A percentile compares a stretch with the other conserved stretches of the same genome.
phyloP scores from a whole-genome alignment of 1,140 invertebrate species.

The Teleogryllus occipitalis region DNA sequence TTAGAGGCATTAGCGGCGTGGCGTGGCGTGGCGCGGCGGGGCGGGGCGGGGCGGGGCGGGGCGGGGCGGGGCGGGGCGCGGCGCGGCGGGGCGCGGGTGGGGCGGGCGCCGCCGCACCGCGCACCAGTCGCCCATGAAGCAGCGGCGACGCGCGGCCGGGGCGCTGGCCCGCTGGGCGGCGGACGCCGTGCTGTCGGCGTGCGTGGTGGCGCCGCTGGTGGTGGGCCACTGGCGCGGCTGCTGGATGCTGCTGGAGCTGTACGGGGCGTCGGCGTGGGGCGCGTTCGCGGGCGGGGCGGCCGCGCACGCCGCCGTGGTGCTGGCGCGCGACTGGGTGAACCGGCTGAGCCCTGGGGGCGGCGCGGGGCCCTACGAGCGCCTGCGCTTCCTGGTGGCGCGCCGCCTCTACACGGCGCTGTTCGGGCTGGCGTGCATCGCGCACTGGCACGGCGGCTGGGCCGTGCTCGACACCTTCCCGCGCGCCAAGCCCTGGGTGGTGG shows the following conservation, averaged over 20 bases:
- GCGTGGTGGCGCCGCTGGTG: constrained; percentile 62
- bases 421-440: constrained; percentile 69
- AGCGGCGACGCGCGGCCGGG: too few relatives aligned
- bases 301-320: constrained; percentile 59
- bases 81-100: too few relatives aligned
- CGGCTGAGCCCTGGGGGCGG: background rate
- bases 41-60: too few relatives aligned
- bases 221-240: constrained; percentile 79
- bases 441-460: constrained; percentile 74
- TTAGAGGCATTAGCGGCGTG: too few relatives aligned
- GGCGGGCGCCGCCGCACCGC: too few relatives aligned
- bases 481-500: constrained; percentile 43
- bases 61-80: too few relatives aligned
- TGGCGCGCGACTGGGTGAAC: background rate
- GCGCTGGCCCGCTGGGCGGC: background rate
- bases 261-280: constrained; percentile 47
- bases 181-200: constrained; percentile 61
- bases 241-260: constrained; percentile 67
- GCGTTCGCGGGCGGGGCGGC: constrained; percentile 58
- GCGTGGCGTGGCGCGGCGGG: too few relatives aligned
- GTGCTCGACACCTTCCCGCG: constrained; percentile 61
- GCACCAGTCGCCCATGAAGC: too few relatives aligned
- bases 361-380: constrained; percentile 50
- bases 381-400: constrained; percentile 63
- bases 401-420: constrained; percentile 65